These are phyloP conservation scores for Gambusia affinis DNA, from an alignment of 2,113 vertebrate genomes.

Conservation along the genomic window DNA sequence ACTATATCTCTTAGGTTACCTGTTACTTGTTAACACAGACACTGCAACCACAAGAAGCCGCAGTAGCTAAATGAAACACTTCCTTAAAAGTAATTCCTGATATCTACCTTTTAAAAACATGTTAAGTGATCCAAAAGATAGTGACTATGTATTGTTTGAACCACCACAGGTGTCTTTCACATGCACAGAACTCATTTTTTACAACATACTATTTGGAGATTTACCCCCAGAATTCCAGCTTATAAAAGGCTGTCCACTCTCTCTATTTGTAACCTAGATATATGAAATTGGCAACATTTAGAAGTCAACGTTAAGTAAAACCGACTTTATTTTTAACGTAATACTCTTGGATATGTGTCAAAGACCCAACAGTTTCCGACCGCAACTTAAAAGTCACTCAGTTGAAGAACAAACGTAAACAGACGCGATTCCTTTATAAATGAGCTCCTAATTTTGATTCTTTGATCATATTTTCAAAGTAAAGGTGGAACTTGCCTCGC, in stretches of 20 bases:
- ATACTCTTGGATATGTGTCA: background rate
- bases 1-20: too few species aligned
- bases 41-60: background rate
- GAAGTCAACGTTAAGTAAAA: too few species aligned
- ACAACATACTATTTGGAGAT: too few species aligned
- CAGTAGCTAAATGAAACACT: background rate
- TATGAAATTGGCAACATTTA: too few species aligned
- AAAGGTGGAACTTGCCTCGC: conserved; percentile 81
- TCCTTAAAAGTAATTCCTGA: background rate
- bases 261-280: too few species aligned
- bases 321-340: too few species aligned
- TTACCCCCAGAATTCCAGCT: too few species aligned
- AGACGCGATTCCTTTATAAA: background rate
- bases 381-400: background rate
- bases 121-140: background rate
- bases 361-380: too few species aligned
- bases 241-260: too few species aligned
- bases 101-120: background rate
- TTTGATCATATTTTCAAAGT: background rate
- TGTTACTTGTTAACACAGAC: background rate
- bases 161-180: too few species aligned
- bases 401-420: background rate
- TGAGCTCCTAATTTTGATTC: background rate
- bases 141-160: too few species aligned
- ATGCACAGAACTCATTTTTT: too few species aligned